A percentile compares a stretch with the other conserved stretches of the same genome.
These are phyloP conservation scores for Gopherus evgoodei DNA, from an alignment of 2,113 vertebrate species.

Conservation along the genomic window DNA sequence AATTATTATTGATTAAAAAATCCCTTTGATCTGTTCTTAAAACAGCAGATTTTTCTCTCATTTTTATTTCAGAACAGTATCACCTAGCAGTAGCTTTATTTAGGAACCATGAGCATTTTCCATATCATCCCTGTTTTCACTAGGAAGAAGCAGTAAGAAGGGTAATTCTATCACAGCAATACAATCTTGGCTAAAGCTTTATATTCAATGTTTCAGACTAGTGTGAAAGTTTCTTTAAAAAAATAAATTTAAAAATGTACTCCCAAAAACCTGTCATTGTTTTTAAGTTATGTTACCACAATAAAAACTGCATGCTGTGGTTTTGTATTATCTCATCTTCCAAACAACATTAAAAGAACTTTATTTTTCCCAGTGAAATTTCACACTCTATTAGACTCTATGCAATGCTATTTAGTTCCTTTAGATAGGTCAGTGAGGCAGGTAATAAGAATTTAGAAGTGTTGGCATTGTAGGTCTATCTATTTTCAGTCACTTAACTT, in stretches of 20 bases:
- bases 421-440: neutral
- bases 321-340: neutral
- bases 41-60: neutral
- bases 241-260: neutral
- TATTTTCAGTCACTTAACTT: neutral
- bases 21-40: conserved; percentile 18
- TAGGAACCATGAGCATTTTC: neutral
- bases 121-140: neutral
- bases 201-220: neutral
- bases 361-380: neutral
- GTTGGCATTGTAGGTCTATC: neutral
- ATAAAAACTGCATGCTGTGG: neutral
- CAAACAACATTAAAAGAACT: neutral
- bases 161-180: conserved; percentile 25
- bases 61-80: neutral
- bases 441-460: neutral
- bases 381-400: neutral
- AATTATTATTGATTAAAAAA: rapidly evolving
- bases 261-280: neutral
- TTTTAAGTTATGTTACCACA: neutral
- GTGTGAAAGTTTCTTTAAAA: conserved; percentile 15
- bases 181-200: neutral
- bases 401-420: neutral
- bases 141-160: neutral
- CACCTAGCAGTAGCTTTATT: neutral